phyloP scores from a whole-genome alignment of 2,113 vertebrate species.

The Zosterops pallidus region DNA sequence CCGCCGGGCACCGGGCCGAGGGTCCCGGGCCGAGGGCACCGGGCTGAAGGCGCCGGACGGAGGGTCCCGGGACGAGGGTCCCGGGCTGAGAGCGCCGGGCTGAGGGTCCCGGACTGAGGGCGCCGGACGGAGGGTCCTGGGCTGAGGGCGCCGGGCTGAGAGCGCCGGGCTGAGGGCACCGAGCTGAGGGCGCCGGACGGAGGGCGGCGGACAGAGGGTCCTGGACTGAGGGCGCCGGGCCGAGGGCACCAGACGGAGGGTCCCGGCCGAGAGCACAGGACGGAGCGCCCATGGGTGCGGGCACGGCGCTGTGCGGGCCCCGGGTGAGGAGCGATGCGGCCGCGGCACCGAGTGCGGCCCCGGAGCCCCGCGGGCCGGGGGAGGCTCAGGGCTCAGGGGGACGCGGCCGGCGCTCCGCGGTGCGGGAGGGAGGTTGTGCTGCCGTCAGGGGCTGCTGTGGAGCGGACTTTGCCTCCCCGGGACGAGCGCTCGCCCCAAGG shows the following conservation, averaged over 20 bases:
- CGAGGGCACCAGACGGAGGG: neutral
- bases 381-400: neutral
- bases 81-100: too few species aligned
- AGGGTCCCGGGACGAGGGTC: neutral
- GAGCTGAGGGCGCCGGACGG: too few species aligned
- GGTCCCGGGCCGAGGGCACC: neutral
- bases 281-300: neutral
- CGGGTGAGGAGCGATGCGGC: neutral
- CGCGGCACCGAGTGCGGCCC: neutral
- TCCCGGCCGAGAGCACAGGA: neutral
- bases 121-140: too few species aligned
- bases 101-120: too few species aligned
- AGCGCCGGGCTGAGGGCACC: too few species aligned
- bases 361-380: neutral
- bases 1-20: too few species aligned
- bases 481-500: rapidly evolving
- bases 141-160: too few species aligned
- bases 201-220: too few species aligned
- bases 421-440: rapidly evolving
- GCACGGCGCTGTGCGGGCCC: neutral
- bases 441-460: rapidly evolving
- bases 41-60: too few species aligned
- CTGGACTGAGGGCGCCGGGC: too few species aligned
- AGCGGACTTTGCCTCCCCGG: neutral
- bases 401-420: rapidly evolving